Base-by-base conservation (phyloP, 2,888 invertebrate genomes). In the Scrobipalpa atriplicella region DNA sequence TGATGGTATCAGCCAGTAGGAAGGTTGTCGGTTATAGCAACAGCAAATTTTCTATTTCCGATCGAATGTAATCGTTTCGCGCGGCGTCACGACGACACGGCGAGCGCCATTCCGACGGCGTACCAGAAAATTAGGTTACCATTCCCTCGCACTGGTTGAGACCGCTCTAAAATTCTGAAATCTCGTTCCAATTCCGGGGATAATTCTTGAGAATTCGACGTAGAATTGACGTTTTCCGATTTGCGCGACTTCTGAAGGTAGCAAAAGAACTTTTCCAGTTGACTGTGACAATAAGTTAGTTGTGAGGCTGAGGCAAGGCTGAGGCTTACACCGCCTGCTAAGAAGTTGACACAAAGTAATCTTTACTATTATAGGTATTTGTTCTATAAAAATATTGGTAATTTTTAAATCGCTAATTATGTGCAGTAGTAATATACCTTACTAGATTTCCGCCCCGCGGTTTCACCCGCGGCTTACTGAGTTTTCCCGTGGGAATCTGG, bases 101-200 rank as follows among this genome's bases (percentile, higher is more conserved):
- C 72, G 69, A 67, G 70, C 73, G 77, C 74, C 75, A 74, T 74
- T 73, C 75, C 76, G 71, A 71, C 73, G 74, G 76, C 78, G 81
- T 78, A 78, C 79, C 77, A 81, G 80, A 80, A 87, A 89, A 90
- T 90, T 84, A 85, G 83, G 84, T 89, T 89, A 89, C 83, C 76
- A 69, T 75, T 75, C 73, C 77, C 71, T 77, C 78, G 78, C 75
- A 75, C 74, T 71, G 73, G 72, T 78, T 78, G 78, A 79, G 76
- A 77, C 72, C 79, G 72, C 79, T 83, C 80, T 78, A 77, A 86
- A 85, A 85, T 86, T 84, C 79, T 71, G 73, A 84, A 86, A 84
- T 82, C 81, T 73, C 78, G 70, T 79, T 84, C 74, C 81, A 80
- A 84, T 84, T 82, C 80, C 72, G 64, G 72, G 73, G 75, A 83